Evolutionary conservation across 2,797 vertebrate genomes (phyloP).

Genomic region (Phataginus tetradactyla): DNA sequence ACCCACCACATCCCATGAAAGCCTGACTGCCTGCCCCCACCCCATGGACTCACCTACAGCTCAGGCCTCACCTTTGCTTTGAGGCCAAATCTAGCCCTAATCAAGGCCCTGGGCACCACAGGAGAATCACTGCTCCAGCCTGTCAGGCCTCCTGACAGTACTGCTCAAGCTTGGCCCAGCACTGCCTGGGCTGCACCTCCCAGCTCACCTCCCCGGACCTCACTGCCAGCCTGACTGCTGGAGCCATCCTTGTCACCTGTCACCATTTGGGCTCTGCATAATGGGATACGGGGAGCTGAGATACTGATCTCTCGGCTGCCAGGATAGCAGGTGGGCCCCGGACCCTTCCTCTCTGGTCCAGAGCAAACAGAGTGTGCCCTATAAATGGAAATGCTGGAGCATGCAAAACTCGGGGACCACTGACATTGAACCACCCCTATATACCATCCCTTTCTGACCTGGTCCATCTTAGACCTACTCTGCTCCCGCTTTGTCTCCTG

Average conservation of each 20-base stretch:
- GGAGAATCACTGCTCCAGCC: neutral
- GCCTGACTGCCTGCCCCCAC: neutral
- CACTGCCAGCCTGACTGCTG: accelerated
- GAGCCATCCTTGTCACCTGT: neutral
- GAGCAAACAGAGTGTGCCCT: neutral
- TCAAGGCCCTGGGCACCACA: neutral
- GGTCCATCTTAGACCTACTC: neutral
- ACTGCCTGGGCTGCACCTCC: neutral
- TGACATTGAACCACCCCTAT: neutral
- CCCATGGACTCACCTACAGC: neutral
- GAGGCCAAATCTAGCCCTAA: neutral
- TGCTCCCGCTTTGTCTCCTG: neutral
- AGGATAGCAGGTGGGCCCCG: neutral
- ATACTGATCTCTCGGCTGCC: neutral
- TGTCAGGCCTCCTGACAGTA: neutral
- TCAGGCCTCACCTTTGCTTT: neutral
- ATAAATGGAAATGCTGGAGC: neutral
- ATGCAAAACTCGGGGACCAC: neutral
- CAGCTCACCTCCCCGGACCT: too few relatives aligned
- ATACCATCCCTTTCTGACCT: neutral
- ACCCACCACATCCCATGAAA: neutral
- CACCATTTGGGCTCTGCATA: neutral
- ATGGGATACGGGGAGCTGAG: neutral
- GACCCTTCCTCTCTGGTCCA: neutral
- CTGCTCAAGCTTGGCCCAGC: too few relatives aligned